Evolutionary conservation across 2,888 invertebrate genomes (phyloP), one percentile per base, ranked within the genome.

Genomic region (Pyrocoelia pectoralis): DNA sequence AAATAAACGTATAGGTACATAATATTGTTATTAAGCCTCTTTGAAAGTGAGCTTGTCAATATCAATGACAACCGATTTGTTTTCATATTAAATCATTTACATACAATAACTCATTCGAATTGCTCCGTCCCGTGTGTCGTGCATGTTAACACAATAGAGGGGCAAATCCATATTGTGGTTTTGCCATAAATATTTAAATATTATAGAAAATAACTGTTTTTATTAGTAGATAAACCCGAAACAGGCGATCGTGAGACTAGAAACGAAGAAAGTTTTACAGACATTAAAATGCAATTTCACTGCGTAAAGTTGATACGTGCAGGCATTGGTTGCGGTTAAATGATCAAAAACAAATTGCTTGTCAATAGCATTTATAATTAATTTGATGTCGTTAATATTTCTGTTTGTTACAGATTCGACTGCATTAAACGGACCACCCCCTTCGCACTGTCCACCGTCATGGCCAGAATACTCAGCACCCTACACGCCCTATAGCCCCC

Each of bases 401-500:
- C 10, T 33, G n/a, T 69, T 71, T 64, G 65, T 81, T 82, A 68
- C 82, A 81, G 87, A 87, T 66, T 38, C 71, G 9, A 66, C 87
- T 86, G 18, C 84, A 84, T 61, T 88, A 60, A 71, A 68, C 54
- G 68, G 68, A 6, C 65, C 69, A 4, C 63, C 69, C 51, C 61
- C 70, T 49, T 50, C 69, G 15, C 68, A 67, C 58, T 74, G 76
- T 63, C 72, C 76, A 40, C 70, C 76, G 41, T 71, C 74, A 48
- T 79, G 80, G 80, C 67, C 77, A 43, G 77, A 80, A 55, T 79
- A 79, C 67, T 74, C 84, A 14, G 84, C 85, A 6, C 72, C 81
- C 66, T 82, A 82, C 69, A 81, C 85, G 6, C 76, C 85, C 18
- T 88, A 87, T 74, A 83, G 85, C 59, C 84, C 88, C 2, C 81